Conservation (phyloP, 1,140 invertebrate genomes). For the Campoletis sonorensis region DNA sequence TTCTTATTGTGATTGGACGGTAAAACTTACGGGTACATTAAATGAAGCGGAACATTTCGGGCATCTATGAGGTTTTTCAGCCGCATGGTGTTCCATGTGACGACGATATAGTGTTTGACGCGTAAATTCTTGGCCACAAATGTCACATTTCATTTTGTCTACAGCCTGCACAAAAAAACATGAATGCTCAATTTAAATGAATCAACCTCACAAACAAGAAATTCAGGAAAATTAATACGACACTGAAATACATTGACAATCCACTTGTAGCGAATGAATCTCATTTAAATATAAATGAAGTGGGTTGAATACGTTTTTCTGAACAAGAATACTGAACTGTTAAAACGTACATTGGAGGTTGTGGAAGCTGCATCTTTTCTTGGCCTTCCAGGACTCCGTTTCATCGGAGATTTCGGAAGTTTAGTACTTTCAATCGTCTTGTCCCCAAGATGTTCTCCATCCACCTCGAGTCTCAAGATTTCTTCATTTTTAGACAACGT, state of each 20-base stretch:
- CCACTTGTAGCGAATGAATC: too few relatives aligned
- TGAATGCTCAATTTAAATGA: neutral
- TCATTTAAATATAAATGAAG: too few relatives aligned
- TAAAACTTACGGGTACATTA: conserved; percentile 77
- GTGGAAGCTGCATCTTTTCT: conserved; percentile 56
- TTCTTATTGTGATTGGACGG: conserved; percentile 10
- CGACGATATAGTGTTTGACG: conserved; percentile 77
- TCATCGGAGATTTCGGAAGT: conserved; percentile 41
- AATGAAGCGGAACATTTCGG: conserved; percentile 80
- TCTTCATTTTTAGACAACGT: neutral
- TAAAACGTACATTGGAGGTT: conserved; percentile 10
- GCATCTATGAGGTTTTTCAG: conserved; percentile 82
- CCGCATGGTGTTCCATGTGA: conserved; percentile 79
- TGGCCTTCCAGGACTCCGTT: conserved; percentile 61
- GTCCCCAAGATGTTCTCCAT: neutral
- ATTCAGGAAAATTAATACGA: too few relatives aligned
- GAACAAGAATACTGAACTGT: conserved; percentile 16
- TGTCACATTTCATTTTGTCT: conserved; percentile 77
- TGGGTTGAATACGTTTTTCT: too few relatives aligned
- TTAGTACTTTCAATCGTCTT: neutral
- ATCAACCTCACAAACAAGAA: too few relatives aligned
- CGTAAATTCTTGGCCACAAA: conserved; percentile 78
- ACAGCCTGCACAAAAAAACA: conserved; percentile 46
- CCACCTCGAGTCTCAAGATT: neutral
- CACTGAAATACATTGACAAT: too few relatives aligned